phyloP scores from a whole-genome alignment of 2,888 invertebrate species.

The Agrotis segetum region DNA sequence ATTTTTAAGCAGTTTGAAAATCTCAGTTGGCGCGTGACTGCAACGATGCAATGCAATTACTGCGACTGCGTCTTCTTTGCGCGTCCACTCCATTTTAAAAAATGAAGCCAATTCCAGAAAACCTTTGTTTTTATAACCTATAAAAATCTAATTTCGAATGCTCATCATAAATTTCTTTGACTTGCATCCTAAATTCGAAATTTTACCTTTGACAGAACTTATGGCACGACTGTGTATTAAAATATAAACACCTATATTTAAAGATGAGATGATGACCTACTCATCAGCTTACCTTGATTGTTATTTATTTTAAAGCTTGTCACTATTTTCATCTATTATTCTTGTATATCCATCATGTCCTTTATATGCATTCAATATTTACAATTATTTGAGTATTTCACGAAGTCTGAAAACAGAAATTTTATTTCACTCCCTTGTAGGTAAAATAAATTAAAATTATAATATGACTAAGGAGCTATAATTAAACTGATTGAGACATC shows the following conservation, averaged over 20 bases:
- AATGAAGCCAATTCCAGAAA: too few relatives aligned
- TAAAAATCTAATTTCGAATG: too few relatives aligned
- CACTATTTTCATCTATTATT: neutral
- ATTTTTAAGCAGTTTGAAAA: too few relatives aligned
- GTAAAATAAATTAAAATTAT: neutral
- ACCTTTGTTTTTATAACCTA: too few relatives aligned
- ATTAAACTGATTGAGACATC: neutral
- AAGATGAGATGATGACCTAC: conserved; percentile 5
- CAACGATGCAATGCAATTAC: too few relatives aligned
- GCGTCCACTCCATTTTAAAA: too few relatives aligned
- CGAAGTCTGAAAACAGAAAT: conserved; percentile 11
- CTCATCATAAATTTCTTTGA: too few relatives aligned
- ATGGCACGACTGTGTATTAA: too few relatives aligned
- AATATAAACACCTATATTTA: conserved; percentile 8
- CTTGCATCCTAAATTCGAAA: too few relatives aligned
- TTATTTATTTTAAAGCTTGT: conserved; percentile 10
- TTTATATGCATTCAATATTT: conserved; percentile 3
- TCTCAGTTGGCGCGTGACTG: too few relatives aligned
- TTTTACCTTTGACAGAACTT: too few relatives aligned
- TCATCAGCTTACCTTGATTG: conserved; percentile 18
- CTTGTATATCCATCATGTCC: neutral
- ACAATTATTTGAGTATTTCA: conserved; percentile 1
- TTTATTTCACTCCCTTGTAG: neutral
- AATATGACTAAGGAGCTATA: neutral
- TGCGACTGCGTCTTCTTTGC: too few relatives aligned